phyloP scores from a whole-genome alignment of 2,888 invertebrate species.

The Andrena haemorrhoa region DNA sequence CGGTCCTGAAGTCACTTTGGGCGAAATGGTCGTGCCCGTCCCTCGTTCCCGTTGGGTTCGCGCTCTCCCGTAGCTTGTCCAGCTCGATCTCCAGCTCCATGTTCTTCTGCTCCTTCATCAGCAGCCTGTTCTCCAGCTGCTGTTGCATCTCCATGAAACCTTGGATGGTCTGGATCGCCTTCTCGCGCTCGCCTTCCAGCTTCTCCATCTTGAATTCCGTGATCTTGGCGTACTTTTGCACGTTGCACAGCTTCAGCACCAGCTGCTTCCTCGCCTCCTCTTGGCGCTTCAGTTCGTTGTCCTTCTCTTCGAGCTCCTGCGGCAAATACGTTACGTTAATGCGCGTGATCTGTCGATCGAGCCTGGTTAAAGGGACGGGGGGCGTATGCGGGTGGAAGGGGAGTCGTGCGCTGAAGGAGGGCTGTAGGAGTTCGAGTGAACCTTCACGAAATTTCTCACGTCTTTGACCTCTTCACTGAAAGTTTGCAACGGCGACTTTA shows the following conservation, averaged over 20 bases:
- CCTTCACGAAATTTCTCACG: conserved; percentile 74
- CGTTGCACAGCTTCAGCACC: conserved; percentile 77
- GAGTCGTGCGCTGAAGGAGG: too few species aligned
- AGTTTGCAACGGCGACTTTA: conserved; percentile 47
- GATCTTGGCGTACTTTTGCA: conserved; percentile 75
- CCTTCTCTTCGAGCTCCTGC: conserved; percentile 80
- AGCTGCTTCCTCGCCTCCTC: conserved; percentile 81
- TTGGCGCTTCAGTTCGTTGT: conserved; percentile 75
- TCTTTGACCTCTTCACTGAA: conserved; percentile 62
- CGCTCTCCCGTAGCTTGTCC: conserved; percentile 60
- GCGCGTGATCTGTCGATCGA: background rate
- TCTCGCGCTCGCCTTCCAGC: conserved; percentile 86
- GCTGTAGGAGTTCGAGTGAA: conserved; percentile 42
- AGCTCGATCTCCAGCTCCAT: conserved; percentile 77
- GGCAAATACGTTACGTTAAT: conserved; percentile 3
- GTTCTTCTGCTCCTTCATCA: conserved; percentile 78
- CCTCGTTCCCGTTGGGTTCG: conserved; percentile 53
- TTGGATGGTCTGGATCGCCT: conserved; percentile 87
- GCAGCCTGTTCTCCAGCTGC: conserved; percentile 85
- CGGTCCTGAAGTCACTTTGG: conserved; percentile 72
- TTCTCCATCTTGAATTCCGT: conserved; percentile 83
- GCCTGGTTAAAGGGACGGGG: background rate
- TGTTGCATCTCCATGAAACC: conserved; percentile 87
- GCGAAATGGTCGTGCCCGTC: conserved; percentile 56
- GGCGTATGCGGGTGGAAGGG: background rate